Percentiles rank a stretch among this genome's conserved stretches.
Evolutionary conservation across 2,888 invertebrate genomes (phyloP).

Genomic region (Diplolepis rosae): DNA sequence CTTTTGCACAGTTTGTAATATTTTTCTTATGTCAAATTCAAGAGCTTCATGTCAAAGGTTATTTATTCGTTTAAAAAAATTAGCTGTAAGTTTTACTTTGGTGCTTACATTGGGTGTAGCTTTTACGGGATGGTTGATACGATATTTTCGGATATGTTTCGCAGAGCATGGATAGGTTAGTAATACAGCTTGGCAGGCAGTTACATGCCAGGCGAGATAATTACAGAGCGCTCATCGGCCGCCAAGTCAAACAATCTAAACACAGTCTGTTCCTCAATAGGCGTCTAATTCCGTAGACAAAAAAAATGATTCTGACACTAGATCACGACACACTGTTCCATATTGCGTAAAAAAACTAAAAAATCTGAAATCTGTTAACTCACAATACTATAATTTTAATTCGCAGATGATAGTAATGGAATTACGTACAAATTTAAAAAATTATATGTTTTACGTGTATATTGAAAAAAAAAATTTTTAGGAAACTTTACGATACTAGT

Average conservation of each 20-base stretch:
- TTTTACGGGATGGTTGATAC: constrained; percentile 50
- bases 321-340: constrained; percentile 3
- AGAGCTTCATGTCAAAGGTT: no score
- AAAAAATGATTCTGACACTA: constrained; percentile 43
- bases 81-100: background rate
- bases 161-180: constrained; percentile 56
- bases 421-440: no score
- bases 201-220: constrained; percentile 72
- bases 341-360: no score
- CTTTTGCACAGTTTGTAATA: no score
- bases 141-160: constrained; percentile 54
- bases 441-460: no score
- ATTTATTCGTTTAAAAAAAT: no score
- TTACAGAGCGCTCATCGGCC: constrained; percentile 71
- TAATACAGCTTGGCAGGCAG: constrained; percentile 69
- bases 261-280: constrained; percentile 62
- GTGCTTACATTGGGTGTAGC: constrained; percentile 35
- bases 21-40: no score
- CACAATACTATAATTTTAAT: no score
- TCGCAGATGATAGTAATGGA: no score
- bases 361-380: no score
- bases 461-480: no score
- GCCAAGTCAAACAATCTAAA: constrained; percentile 73
- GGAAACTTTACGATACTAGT: no score
- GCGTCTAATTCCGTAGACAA: constrained; percentile 55